phyloP scores from a whole-genome alignment of 2,797 vertebrate genomes.

The Uromys caudimaculatus region DNA sequence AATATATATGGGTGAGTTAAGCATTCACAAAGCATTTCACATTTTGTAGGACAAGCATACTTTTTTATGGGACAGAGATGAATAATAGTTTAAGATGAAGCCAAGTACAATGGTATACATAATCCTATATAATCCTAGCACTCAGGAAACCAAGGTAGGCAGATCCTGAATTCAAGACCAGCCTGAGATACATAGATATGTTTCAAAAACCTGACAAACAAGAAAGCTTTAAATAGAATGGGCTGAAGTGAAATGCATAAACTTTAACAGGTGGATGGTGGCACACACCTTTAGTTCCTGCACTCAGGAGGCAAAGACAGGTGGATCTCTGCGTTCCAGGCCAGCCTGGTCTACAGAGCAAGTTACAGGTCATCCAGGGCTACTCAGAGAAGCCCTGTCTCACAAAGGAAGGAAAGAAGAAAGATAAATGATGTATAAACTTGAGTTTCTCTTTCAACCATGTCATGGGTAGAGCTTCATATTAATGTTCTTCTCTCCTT shows the following conservation, averaged over 20 bases:
- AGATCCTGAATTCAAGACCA: not conserved
- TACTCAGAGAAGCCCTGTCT: no score
- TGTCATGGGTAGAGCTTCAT: not conserved
- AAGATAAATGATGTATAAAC: not conserved
- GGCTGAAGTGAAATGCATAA: constrained; percentile 10
- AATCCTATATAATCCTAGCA: no score
- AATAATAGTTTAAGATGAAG: constrained; percentile 9
- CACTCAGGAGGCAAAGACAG: no score
- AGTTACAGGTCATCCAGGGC: no score
- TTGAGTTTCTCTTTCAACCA: constrained; percentile 47
- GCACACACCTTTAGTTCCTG: no score
- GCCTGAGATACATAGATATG: not conserved
- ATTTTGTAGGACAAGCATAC: not conserved
- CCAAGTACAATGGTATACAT: not conserved
- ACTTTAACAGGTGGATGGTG: not conserved
- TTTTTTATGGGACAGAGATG: not conserved
- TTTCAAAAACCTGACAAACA: not conserved
- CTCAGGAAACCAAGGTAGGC: not conserved
- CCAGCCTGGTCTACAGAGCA: no score
- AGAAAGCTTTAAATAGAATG: not conserved
- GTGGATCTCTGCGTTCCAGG: no score
- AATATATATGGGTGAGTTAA: not conserved
- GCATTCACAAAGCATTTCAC: constrained; percentile 30
- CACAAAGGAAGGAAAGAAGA: no score
- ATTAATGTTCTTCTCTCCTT: not conserved